Evolutionary conservation across 2,888 invertebrate genomes (phyloP), one percentile per base, ranked within the genome.

Genomic region (Oligia fasciuncula): DNA sequence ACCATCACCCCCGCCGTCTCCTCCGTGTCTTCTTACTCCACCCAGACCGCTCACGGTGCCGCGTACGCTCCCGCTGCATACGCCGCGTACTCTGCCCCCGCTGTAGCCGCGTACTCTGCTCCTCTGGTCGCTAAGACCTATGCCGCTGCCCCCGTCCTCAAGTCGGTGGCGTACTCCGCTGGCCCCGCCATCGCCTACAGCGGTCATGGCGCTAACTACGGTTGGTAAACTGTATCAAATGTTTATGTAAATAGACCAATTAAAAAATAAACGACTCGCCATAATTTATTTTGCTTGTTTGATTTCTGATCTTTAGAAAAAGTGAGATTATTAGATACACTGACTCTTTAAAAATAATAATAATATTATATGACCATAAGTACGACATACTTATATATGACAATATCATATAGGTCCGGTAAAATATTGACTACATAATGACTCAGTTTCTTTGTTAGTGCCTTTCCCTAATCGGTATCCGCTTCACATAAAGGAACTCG

Each of bases 151-250:
- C 94, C 95, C 85, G 95, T 94, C 84, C 91, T 95, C 83, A 94
- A 95, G 85, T 93, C 96, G 81, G 93, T 97, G 69, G 93, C 96
- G 79, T 97, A 97, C 95, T 97, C 97, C 70, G 97, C 98, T 83
- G 97, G 97, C 70, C 97, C 97, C 86, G 97, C 97, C 93, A 96
- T 97, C 90, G 95, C 97, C 85, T 98, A 98, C 96, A 97, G 97
- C 90, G 98, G 97, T 83, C 97, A 97, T 86, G 98, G 97, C 87
- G 97, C 97, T 86, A 97, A 97, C 91, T 98, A 98, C 93, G 97
- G 96, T 88, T 98, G 97, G 97, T 98, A 97, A 97, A 94, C 94
- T 93, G 93, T 92, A 93, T 93, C 91, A 82, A 85, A 83, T 87
- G 77, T 86, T 85, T 83, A 87, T 94, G 92, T 94, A 92, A 92